Evolutionary conservation across 2,797 vertebrate genomes (phyloP).

Genomic region (Pteronotus mesoamericanus): DNA sequence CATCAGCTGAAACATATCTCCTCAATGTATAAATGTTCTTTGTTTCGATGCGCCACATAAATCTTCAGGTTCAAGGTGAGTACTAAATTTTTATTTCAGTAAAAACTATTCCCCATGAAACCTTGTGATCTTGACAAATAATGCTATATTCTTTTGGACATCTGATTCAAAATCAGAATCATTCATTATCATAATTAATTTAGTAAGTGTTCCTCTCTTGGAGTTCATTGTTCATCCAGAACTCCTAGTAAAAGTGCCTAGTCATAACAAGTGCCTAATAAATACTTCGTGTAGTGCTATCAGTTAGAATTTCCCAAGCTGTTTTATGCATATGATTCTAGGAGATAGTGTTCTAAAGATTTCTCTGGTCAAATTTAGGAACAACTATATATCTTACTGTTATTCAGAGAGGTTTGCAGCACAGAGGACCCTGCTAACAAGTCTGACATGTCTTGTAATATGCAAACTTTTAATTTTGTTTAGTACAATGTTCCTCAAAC

Average conservation of each 20-base stretch:
- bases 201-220: neutral
- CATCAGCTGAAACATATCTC: neutral
- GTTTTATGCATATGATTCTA: neutral
- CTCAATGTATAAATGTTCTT: neutral
- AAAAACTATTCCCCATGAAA: neutral
- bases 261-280: neutral
- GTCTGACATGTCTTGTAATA: neutral
- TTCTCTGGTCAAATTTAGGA: neutral
- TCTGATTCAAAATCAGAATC: neutral
- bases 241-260: neutral
- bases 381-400: neutral
- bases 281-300: neutral
- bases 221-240: neutral
- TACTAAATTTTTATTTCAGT: neutral
- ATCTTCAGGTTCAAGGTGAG: slow-evolving; percentile 14
- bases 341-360: neutral
- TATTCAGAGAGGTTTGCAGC: neutral
- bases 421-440: neutral
- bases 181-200: neutral
- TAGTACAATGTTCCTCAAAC: neutral
- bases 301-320: neutral
- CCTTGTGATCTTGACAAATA: neutral
- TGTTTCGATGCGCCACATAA: neutral
- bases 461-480: neutral
- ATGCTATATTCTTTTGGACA: neutral